Base-by-base conservation (phyloP, 2,888 invertebrate species). In the Hydrotaea cyrtoneurina region DNA sequence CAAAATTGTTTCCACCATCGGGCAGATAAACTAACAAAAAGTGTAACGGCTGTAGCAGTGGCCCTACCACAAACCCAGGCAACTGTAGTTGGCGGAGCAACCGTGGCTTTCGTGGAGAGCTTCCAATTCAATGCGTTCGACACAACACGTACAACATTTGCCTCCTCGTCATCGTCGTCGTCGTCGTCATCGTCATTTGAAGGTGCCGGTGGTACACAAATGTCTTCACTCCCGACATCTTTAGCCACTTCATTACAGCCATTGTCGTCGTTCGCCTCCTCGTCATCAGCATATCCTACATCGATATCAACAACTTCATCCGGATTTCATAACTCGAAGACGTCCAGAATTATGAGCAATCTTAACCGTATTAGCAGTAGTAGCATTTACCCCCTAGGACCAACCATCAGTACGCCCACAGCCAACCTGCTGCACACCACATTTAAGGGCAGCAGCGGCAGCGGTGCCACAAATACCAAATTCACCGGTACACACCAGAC, bases 111-210 rank as follows among this genome's bases (percentile, higher is more conserved):
- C 79, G 81, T 76, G 77, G 80, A 81, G 80, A 82, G 69, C 79
- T 80, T 83, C 53, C 84, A 86, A 59, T 75, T 86, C 85, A 86
- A 87, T 83, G 86, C 75, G 80, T 78, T 85, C 78, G 83, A 86
- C 79, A 82, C 85, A 62, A 86, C 85, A 80, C 76, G 62, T 66
- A 79, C 85, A 78, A 81, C 82, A 77, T 72, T 78, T 82, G 69
- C 74, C 62, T 79, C 74, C 62, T 79, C 86, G 39, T 66, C 81
- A 50, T 31, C 72, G 21, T 50, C 82, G 31, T 79, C 83, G 21
- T 66, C 66, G 21, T 21, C 71, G 15, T 80, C 78, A 72, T 64
- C 57, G 13, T 76, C 79, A 53, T 43, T 66, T 66, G 66, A 66
- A 66, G 66, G 43, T 43, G 26, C 66, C 21, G 66, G 66, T 43